phyloP scores from a whole-genome alignment of 92 coral and sea anemone genomes.

The Palythoa caribaeorum region DNA sequence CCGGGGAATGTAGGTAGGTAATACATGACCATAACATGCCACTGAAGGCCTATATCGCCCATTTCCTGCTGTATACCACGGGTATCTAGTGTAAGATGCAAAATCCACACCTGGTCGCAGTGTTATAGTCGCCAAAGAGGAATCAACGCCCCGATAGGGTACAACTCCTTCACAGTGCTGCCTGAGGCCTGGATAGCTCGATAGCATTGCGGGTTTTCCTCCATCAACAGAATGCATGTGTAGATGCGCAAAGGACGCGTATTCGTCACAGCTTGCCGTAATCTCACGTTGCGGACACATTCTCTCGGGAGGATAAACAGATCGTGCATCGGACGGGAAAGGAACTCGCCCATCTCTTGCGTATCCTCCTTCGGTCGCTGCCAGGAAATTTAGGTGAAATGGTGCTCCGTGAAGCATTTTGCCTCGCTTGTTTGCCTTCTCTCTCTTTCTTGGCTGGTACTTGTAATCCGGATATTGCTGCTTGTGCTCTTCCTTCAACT shows the following conservation, averaged over 20 bases:
- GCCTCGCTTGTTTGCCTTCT: conserved; percentile 85
- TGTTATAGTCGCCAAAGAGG: conserved; percentile 60
- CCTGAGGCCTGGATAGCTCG: conserved; percentile 71
- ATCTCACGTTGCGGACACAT: conserved; percentile 58
- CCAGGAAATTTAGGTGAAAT: conserved; percentile 83
- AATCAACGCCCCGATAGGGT: conserved; percentile 76
- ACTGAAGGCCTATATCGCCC: conserved; percentile 68
- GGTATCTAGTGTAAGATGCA: conserved; percentile 54
- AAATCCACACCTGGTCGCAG: conserved; percentile 79
- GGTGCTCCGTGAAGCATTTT: conserved; percentile 83
- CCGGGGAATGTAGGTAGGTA: conserved; percentile 55
- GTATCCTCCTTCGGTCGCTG: conserved; percentile 67
- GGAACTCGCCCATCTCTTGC: conserved; percentile 69
- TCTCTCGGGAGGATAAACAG: conserved; percentile 60
- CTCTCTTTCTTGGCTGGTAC: conserved; percentile 96
- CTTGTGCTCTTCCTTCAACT: conserved; percentile 94
- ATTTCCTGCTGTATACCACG: conserved; percentile 72
- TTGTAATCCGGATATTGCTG: conserved; percentile 94
- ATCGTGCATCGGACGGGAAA: conserved; percentile 67
- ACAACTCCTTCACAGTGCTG: conserved; percentile 75
- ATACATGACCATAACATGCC: conserved; percentile 80
- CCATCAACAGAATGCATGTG: conserved; percentile 51
- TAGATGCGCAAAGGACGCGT: conserved; percentile 48
- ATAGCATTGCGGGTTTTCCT: conserved; percentile 47
- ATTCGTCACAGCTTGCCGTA: conserved; percentile 51